A percentile compares a stretch with the other conserved stretches of the same genome.
Evolutionary conservation across 2,888 invertebrate species (phyloP).

Genomic region (Corythucha ciliata): DNA sequence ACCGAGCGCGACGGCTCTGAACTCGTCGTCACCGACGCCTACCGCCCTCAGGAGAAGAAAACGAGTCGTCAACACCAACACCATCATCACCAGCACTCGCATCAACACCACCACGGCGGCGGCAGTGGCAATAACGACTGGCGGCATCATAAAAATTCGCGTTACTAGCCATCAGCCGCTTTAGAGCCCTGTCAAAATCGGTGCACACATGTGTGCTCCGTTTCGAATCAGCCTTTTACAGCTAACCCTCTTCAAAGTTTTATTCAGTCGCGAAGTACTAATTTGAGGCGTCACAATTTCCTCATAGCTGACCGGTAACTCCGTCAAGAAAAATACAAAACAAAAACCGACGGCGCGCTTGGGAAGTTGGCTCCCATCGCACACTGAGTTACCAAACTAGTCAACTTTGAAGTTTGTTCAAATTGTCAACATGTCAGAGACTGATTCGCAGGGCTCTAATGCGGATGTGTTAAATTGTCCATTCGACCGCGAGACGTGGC

Average conservation of each 20-base stretch:
- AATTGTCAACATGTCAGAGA: too few species aligned
- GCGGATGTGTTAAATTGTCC: too few species aligned
- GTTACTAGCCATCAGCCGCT: slow-evolving; percentile 29
- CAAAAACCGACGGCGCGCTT: too few species aligned
- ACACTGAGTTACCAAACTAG: too few species aligned
- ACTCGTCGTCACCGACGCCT: slow-evolving; percentile 58
- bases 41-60: slow-evolving; percentile 45
- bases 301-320: background rate
- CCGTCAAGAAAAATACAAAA: too few species aligned
- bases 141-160: slow-evolving; percentile 32
- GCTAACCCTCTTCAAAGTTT: slow-evolving; percentile 20
- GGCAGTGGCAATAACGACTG: slow-evolving; percentile 42
- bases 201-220: slow-evolving; percentile 9
- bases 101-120: slow-evolving; percentile 66
- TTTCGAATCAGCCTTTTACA: too few species aligned
- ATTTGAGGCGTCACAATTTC: slow-evolving; percentile 16
- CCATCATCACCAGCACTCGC: slow-evolving; percentile 52
- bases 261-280: slow-evolving; percentile 19
- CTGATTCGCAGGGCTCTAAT: too few species aligned
- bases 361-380: too few species aligned
- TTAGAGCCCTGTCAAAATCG: slow-evolving; percentile 18
- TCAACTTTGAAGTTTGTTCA: too few species aligned
- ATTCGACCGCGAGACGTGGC: too few species aligned
- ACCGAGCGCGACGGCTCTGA: slow-evolving; percentile 64
- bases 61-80: slow-evolving; percentile 62